phyloP scores from a whole-genome alignment of 2,888 invertebrate species.

The Epirrhoe tristata region DNA sequence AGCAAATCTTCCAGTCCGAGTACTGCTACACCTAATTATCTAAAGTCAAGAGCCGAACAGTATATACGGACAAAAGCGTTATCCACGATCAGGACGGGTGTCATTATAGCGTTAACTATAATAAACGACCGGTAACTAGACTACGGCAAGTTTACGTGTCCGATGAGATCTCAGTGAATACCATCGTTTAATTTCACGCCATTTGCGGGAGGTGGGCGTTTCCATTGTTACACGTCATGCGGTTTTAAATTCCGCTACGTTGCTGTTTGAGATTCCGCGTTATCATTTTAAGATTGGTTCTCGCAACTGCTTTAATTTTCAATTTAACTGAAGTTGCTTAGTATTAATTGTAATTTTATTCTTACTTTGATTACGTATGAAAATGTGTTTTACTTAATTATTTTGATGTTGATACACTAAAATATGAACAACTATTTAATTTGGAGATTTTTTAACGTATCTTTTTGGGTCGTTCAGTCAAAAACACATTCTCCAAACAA shows the following conservation, averaged over 20 bases:
- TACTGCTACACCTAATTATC: background rate
- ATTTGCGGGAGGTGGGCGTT: conserved; percentile 49
- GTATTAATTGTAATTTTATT: background rate
- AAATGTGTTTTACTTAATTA: background rate
- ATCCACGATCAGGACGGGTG: conserved; percentile 31
- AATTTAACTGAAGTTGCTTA: background rate
- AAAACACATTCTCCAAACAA: too few species aligned
- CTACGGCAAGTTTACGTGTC: conserved; percentile 60
- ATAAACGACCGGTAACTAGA: conserved; percentile 55
- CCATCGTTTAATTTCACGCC: conserved; percentile 76
- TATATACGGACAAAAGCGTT: conserved; percentile 24
- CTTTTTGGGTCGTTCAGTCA: too few species aligned
- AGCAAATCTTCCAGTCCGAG: background rate
- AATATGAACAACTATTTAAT: too few species aligned
- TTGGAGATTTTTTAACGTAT: too few species aligned
- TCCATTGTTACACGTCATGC: conserved; percentile 45
- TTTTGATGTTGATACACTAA: too few species aligned
- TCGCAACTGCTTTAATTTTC: background rate
- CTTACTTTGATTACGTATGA: background rate
- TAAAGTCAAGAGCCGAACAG: conserved; percentile 6
- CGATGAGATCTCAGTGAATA: conserved; percentile 62
- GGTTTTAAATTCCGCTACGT: too few species aligned
- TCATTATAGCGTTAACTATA: conserved; percentile 56
- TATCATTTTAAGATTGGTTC: background rate
- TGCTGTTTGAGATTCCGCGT: background rate